A percentile compares a stretch with the other conserved stretches of the same genome.
These are phyloP conservation scores for Morus bassanus DNA, from an alignment of 2,797 vertebrate genomes.

Conservation along the genomic window DNA sequence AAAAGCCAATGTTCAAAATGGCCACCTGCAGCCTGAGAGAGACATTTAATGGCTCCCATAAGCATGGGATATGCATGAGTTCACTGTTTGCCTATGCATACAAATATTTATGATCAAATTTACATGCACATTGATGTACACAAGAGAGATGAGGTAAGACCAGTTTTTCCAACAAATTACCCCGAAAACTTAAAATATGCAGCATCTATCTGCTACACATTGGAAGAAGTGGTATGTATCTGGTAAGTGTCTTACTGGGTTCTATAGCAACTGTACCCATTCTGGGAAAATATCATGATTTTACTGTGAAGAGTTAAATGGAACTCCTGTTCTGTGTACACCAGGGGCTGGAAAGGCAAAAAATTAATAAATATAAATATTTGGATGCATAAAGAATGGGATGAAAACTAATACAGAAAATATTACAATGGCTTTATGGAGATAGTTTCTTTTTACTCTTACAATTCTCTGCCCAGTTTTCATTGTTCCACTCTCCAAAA, in stretches of 20 bases:
- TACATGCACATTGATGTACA: neutral
- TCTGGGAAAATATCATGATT: neutral
- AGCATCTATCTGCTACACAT: neutral
- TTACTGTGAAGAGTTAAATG: neutral
- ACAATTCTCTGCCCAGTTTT: neutral
- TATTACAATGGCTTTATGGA: neutral
- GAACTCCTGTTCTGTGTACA: neutral
- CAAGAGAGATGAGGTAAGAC: conserved; percentile 14
- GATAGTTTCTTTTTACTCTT: neutral
- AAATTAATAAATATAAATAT: conserved; percentile 1
- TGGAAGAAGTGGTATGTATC: neutral
- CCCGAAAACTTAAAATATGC: neutral
- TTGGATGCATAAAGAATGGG: neutral
- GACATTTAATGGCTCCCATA: neutral
- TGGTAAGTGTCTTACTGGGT: neutral
- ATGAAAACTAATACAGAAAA: neutral
- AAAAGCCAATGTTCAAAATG: neutral
- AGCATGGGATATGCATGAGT: neutral
- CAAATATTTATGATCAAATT: conserved; percentile 28
- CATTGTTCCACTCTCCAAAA: neutral
- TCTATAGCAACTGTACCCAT: neutral
- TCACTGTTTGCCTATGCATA: neutral
- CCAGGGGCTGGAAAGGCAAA: neutral
- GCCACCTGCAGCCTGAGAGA: neutral
- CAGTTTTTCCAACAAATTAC: neutral